Percentiles rank a stretch among this genome's conserved stretches.
Conservation (phyloP, 2,888 invertebrate species). For the Eupithecia inturbata region DNA sequence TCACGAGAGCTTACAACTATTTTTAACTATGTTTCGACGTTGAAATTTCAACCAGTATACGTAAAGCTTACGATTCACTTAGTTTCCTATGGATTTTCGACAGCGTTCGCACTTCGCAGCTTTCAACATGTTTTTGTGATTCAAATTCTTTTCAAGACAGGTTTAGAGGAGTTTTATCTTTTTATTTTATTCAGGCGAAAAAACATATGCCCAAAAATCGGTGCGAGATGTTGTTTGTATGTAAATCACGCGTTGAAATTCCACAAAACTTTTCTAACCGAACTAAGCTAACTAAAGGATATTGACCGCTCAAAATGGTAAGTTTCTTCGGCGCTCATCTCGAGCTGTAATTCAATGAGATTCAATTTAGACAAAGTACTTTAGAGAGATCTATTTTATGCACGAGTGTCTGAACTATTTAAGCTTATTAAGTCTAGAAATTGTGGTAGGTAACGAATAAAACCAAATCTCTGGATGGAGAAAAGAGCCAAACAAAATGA, state of each 20-base stretch:
- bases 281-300: not conserved
- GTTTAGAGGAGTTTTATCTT: not conserved
- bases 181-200: not conserved
- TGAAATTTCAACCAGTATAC: not conserved
- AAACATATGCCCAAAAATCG: not conserved
- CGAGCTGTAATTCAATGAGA: slow-evolving; percentile 6
- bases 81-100: not conserved
- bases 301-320: slow-evolving; percentile 6
- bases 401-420: slow-evolving; percentile 7
- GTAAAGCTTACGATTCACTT: not conserved
- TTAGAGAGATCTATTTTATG: slow-evolving; percentile 3
- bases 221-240: not conserved
- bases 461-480: not conserved
- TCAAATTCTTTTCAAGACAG: not conserved
- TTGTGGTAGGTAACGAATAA: not conserved
- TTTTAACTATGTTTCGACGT: not conserved
- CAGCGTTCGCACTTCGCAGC: not conserved
- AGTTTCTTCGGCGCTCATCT: slow-evolving; percentile 7
- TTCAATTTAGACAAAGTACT: slow-evolving; percentile 13
- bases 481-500: not conserved
- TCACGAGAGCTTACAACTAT: not conserved
- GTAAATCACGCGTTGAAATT: not conserved
- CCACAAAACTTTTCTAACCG: not conserved
- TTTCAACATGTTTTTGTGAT: not conserved
- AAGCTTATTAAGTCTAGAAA: slow-evolving; percentile 3